A percentile compares a stretch with the other conserved stretches of the same genome.
Conservation (phyloP, 1,140 invertebrate genomes). For the Drosophila busckii region DNA sequence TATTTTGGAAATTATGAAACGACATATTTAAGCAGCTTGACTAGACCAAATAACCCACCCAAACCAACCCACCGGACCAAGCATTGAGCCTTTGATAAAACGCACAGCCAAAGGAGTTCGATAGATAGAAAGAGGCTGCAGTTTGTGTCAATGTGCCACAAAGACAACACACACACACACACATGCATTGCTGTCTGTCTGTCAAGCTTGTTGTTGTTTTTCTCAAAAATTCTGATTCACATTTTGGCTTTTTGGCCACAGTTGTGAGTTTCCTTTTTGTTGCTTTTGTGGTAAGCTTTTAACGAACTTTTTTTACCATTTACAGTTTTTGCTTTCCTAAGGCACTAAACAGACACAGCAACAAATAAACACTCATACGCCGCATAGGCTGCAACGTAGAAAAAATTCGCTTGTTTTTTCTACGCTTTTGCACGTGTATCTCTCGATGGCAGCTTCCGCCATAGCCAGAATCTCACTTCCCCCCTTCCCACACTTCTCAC, state of each 20-base stretch:
- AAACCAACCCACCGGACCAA: background rate
- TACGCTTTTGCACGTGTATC: slow-evolving; percentile 16
- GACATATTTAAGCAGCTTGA: slow-evolving; percentile 12
- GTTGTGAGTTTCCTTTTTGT: slow-evolving; percentile 25
- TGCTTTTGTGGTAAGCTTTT: slow-evolving; percentile 51
- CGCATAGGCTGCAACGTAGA: slow-evolving; percentile 1
- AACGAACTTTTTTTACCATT: slow-evolving; percentile 69
- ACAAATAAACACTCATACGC: background rate
- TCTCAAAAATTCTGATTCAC: slow-evolving; percentile 58
- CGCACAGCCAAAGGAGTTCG: too few species aligned
- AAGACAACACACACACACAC: background rate
- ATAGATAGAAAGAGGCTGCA: background rate
- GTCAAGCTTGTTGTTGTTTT: slow-evolving; percentile 9
- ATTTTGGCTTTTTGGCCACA: slow-evolving; percentile 63
- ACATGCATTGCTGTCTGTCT: background rate
- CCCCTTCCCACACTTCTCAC: background rate
- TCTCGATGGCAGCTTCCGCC: background rate
- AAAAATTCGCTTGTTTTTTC: slow-evolving; percentile 11
- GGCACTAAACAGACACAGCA: slow-evolving; percentile 13
- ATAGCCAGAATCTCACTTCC: background rate
- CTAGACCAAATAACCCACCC: background rate
- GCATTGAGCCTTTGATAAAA: too few species aligned
- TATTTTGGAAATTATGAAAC: slow-evolving; percentile 37
- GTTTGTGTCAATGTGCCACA: slow-evolving; percentile 2
- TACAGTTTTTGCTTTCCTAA: slow-evolving; percentile 51